Evolutionary conservation across 2,888 invertebrate species (phyloP), one percentile per base, ranked within the genome.

Genomic region (Acanthococcus lagerstroemiae): DNA sequence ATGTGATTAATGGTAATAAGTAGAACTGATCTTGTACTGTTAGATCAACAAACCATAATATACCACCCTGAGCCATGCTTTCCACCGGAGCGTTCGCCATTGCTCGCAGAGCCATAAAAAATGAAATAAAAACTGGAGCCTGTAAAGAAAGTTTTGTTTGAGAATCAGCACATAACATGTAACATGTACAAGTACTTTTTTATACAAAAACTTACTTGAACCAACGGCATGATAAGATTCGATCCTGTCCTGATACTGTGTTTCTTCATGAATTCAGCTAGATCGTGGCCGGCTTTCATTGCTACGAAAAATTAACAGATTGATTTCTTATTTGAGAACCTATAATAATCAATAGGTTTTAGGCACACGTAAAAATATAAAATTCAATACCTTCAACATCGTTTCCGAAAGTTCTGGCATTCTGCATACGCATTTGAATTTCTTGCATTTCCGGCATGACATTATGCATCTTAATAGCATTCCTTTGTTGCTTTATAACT

Each of bases 31-130:
- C 99, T 2, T 88, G 82, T 9, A 91, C 76, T 0, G 95, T 94
- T 52, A 99, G 81, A 80, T 99, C 95, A 3, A 82, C 79, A 75
- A 99, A 95, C 97, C 97, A 99, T 72, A 82, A 84, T 1, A 92
- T 71, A 0, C 99, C 99, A 27, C 97, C 97, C 1, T 83, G 80
- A 69, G 83, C 82, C 82, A 97, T 82, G 74, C 94, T 94, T 48
- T 91, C 92, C 37, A 99, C 89, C 1, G 95, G 96, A 27, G 87
- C 82, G 73, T 86, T 87, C 1, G 93, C 85, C 95, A 99, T 95
- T 69, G 83, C 79, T 71, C 91, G 81, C 55, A 99, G 77, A 0
- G 87, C 92, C 78, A 90, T 82, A 74, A 95, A 97, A 75, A 94
- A 89, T 0, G 95, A 94, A 69, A 96, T 77, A 75, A 97, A 97